phyloP scores from a whole-genome alignment of 2,113 vertebrate species.

The Lota lota region DNA sequence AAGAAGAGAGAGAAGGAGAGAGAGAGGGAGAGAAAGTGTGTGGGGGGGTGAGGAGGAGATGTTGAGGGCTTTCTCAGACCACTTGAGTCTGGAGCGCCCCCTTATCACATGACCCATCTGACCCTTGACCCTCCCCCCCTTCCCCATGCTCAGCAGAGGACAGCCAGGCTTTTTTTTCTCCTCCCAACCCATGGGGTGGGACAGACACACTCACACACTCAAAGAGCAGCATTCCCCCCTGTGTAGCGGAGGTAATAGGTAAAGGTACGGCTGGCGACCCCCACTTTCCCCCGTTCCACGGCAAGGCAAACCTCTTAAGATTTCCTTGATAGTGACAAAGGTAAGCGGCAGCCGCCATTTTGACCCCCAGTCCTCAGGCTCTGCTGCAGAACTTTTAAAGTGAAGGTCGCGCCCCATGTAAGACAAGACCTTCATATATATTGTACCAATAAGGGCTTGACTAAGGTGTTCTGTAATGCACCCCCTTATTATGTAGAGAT shows the following conservation, averaged over 20 bases:
- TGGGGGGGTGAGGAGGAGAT: background rate
- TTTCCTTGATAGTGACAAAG: conserved; percentile 61
- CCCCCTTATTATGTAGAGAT: too few relatives aligned
- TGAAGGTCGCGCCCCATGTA: background rate
- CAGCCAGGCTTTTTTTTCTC: too few relatives aligned
- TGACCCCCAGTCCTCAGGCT: conserved; percentile 39
- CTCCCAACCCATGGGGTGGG: too few relatives aligned
- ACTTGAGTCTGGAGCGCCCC: conserved; percentile 56
- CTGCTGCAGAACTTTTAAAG: background rate
- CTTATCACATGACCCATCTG: conserved; percentile 74
- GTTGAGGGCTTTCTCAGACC: conserved; percentile 49
- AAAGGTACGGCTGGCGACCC: conserved; percentile 71
- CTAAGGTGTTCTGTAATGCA: too few relatives aligned
- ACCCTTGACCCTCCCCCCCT: conserved; percentile 58
- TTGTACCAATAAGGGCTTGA: too few relatives aligned
- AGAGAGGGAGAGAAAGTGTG: conserved; percentile 26
- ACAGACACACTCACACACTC: conserved; percentile 31
- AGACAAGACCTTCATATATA: too few relatives aligned
- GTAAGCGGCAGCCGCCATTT: conserved; percentile 37
- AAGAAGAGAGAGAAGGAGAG: conserved; percentile 39
- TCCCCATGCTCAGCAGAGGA: conserved; percentile 47
- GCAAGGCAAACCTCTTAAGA: conserved; percentile 71
- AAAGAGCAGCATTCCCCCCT: conserved; percentile 63
- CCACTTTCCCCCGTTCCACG: conserved; percentile 60
- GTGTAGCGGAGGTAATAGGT: conserved; percentile 68